These are phyloP conservation scores for Drosophila testacea DNA, from an alignment of 2,888 invertebrate genomes.

Conservation along the genomic window DNA sequence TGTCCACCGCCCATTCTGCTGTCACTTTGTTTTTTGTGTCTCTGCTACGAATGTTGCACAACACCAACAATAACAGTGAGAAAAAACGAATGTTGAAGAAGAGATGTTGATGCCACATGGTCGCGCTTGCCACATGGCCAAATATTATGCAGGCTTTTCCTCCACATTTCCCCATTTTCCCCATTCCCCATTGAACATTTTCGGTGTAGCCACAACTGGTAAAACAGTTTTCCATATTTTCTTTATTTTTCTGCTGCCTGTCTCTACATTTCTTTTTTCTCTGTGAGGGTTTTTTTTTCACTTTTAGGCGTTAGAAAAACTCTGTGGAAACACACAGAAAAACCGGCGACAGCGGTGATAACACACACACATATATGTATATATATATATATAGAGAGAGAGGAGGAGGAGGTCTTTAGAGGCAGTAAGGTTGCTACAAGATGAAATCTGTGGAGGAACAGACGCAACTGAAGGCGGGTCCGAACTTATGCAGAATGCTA, in stretches of 20 bases:
- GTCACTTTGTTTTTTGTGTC: constrained; percentile 18
- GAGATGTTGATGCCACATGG: constrained; percentile 35
- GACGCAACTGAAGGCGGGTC: constrained; percentile 11
- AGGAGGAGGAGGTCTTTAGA: background rate
- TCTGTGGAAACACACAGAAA: constrained; percentile 41
- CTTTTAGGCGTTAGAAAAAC: constrained; percentile 35
- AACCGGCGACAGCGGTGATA: constrained; percentile 67
- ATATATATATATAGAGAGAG: background rate
- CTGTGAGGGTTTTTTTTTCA: constrained; percentile 2
- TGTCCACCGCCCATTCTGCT: constrained; percentile 6
- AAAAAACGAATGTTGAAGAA: constrained; percentile 4
- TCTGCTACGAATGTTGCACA: constrained; percentile 17
- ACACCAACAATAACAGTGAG: constrained; percentile 20
- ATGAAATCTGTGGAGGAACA: constrained; percentile 38
- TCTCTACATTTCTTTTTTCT: background rate
- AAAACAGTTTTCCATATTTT: constrained; percentile 45
- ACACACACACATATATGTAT: constrained; percentile 12
- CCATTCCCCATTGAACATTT: constrained; percentile 21
- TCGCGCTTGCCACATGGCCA: constrained; percentile 33
- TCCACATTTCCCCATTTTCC: background rate
- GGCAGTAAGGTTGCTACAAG: constrained; percentile 7
- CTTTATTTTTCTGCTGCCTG: constrained; percentile 2
- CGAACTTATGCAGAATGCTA: constrained; percentile 25
- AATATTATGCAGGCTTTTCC: constrained; percentile 65
- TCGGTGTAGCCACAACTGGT: constrained; percentile 53